phyloP scores from a whole-genome alignment of 2,888 invertebrate genomes.

The Minunthozetes semirufus region DNA sequence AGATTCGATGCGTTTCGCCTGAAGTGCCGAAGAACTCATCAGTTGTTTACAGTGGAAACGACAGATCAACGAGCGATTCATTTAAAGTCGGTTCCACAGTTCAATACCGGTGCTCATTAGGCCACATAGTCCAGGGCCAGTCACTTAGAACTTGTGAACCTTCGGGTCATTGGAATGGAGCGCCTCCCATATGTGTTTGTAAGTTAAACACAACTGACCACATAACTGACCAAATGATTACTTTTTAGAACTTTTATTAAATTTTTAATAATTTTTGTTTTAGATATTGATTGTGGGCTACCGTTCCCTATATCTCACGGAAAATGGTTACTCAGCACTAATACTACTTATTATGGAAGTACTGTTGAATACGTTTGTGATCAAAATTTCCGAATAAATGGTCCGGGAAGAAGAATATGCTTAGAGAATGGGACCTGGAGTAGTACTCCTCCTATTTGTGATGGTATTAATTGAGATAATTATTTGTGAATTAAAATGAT shows the following conservation, averaged over 20 bases:
- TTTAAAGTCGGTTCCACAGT: slow-evolving; percentile 45
- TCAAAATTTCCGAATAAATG: slow-evolving; percentile 69
- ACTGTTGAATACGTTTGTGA: slow-evolving; percentile 76
- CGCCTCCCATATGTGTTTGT: slow-evolving; percentile 42
- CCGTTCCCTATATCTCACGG: slow-evolving; percentile 67
- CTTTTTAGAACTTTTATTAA: not conserved
- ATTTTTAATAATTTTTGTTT: not conserved
- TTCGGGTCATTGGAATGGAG: slow-evolving; percentile 43
- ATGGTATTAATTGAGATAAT: slow-evolving; percentile 42
- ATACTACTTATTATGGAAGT: slow-evolving; percentile 80
- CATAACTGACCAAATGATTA: too few relatives aligned
- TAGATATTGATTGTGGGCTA: slow-evolving; percentile 65
- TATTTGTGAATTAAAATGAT: not conserved
- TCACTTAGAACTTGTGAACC: slow-evolving; percentile 43
- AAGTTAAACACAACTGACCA: slow-evolving; percentile 14
- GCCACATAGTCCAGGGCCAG: slow-evolving; percentile 44
- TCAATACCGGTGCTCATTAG: slow-evolving; percentile 44
- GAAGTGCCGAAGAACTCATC: slow-evolving; percentile 74
- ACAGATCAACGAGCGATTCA: slow-evolving; percentile 54
- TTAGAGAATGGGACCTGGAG: slow-evolving; percentile 87
- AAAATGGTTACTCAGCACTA: slow-evolving; percentile 69
- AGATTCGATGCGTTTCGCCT: slow-evolving; percentile 80
- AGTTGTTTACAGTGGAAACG: slow-evolving; percentile 80
- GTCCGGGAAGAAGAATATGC: slow-evolving; percentile 72
- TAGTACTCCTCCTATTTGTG: slow-evolving; percentile 70